Base-by-base conservation (phyloP, 2,888 invertebrate species). In the Chouioia cunea region DNA sequence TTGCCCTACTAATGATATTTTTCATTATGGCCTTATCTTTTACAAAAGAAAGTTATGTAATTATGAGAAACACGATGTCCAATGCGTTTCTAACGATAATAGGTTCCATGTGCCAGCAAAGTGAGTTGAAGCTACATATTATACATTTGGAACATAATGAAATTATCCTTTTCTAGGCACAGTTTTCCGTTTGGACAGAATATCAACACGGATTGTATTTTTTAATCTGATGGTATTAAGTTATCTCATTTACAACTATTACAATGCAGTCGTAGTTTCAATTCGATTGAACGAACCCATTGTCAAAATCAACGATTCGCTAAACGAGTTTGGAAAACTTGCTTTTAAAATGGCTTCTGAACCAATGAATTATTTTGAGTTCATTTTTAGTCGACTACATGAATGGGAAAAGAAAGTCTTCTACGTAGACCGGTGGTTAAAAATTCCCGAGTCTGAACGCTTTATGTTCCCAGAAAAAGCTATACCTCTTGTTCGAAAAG, bases 241-340 rank as follows among this genome's bases (percentile, higher is more conserved):
- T 36, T 77, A 81, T 63, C 73, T 83, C 18, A 75, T 83, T 47
- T 82, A 79, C 43, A 83, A 82, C 73, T 84, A 82, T 66, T 84
- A 84, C 59, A 79, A 81, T 2, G 83, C 79, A 4, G 80, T 80
- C 62, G 77, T 84, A 4, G 83, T 84, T 4, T 83, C 84, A 0
- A 79, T 79, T 8, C 79, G 82, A 50, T 73, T 84, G 10, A 81
- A 78, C 65, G 76, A 80, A 54, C 83, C 83, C 1, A 76, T 82
- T 4, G 79, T 79, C 3, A 83, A 80, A 76, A 81, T 83, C 74
- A 82, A 83, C 56, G 83, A 84, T 74, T 82, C 82, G 0, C 74
- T 83, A 2, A 77, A 77, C 3, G 77, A 80, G 18, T 76, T 84
- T 4, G 76, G 78, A 0, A 76, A 78, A n/a, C 77, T 79, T 36